Evolutionary conservation across 1,140 invertebrate species (phyloP), one percentile per base, ranked within the genome.

Genomic region (Micrasema longulum): DNA sequence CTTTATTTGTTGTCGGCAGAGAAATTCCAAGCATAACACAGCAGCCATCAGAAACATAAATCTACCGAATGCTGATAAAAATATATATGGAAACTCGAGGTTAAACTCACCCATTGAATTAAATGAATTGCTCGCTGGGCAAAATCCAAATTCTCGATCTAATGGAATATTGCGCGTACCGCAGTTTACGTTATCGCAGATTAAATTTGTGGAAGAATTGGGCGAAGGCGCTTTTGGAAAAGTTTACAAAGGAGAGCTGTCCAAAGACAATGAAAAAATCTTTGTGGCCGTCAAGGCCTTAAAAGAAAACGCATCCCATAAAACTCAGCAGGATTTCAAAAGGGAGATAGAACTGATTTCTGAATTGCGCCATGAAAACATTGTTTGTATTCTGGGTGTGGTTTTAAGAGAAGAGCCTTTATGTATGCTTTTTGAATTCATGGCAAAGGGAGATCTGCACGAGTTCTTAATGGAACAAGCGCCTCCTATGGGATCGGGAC

Each of bases 161-260:
- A 82, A 83, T 78, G 84, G 85, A 23, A 79, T 88, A 63, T 79
- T 88, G 72, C 84, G 89, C 81, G 89, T 93, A 74, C 89, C 89
- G 77, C 92, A 88, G 73, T 96, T 89, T 84, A 89, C 88, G 1
- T 82, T 92, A 64, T 90, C 91, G 50, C 93, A 94, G 79, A 92
- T 98, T 0, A 87, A 92, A 69, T 97, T 98, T 78, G 85, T 97
- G 36, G 95, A 98, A 81, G 97, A 98, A 82, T 84, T 99, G 1
- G 97, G 97, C 36, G 96, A 99, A 87, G 97, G 97, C 22, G 95
- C 96, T 52, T 99, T 98, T 85, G 97, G 97, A 9, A 95, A 97
- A 87, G 95, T 96, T 0, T 97, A 95, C 78, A 96, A 97, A 85
- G 97, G 96, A 1, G 95, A 98, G 83, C 83, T 98, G n/a, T 88